Evolutionary conservation across 2,888 invertebrate species (phyloP).

Genomic region (Myathropa florea): DNA sequence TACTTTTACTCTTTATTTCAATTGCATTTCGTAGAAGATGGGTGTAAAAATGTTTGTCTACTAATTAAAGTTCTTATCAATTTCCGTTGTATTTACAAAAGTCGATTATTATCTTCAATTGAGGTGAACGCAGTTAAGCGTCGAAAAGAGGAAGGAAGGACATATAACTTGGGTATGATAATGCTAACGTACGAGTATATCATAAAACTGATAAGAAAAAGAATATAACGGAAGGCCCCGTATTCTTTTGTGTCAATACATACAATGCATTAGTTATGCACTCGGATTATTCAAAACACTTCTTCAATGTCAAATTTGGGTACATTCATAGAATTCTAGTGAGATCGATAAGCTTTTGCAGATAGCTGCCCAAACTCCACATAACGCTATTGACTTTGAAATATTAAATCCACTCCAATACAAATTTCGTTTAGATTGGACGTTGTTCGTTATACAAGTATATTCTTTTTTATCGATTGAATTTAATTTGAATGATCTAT

Average conservation of each 20-base stretch:
- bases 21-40: slow-evolving; percentile 64
- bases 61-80: slow-evolving; percentile 65
- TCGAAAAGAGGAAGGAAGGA: slow-evolving; percentile 56
- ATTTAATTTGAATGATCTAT: too few species aligned
- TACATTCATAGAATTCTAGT: too few species aligned
- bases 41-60: slow-evolving; percentile 64
- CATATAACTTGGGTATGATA: slow-evolving; percentile 28
- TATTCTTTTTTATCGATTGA: too few species aligned
- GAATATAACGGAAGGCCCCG: slow-evolving; percentile 28
- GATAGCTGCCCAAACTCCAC: too few species aligned
- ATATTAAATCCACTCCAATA: too few species aligned
- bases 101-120: slow-evolving; percentile 47
- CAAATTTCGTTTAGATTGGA: too few species aligned
- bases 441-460: too few species aligned
- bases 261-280: slow-evolving; percentile 43
- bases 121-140: slow-evolving; percentile 25
- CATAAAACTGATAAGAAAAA: slow-evolving; percentile 55
- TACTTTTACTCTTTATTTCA: not conserved
- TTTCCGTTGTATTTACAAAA: slow-evolving; percentile 47
- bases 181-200: slow-evolving; percentile 19
- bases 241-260: slow-evolving; percentile 13
- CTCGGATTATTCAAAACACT: slow-evolving; percentile 1
- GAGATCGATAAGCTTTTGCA: too few species aligned
- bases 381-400: too few species aligned
- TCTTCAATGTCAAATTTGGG: too few species aligned